phyloP scores from a whole-genome alignment of 2,797 vertebrate species.

The Sebastes iracundus region DNA sequence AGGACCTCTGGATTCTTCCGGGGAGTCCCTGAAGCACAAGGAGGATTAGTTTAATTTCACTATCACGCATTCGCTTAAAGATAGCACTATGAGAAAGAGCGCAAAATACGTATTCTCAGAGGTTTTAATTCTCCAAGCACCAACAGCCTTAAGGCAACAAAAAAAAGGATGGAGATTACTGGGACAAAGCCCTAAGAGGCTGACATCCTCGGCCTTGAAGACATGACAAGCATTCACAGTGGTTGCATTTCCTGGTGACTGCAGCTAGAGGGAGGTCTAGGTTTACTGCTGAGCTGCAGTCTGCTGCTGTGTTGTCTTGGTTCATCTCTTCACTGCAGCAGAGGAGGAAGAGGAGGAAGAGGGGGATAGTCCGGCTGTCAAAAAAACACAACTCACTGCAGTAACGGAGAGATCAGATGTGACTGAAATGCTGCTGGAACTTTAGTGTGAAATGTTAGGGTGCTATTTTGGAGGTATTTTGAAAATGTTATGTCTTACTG shows the following conservation, averaged over 20 bases:
- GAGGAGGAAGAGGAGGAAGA: not conserved
- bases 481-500: not conserved
- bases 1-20: conserved; percentile 7
- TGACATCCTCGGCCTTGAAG: not conserved
- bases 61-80: conserved; percentile 12
- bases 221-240: not conserved
- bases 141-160: not conserved
- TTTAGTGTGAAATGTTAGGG: not conserved
- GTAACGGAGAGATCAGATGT: not conserved
- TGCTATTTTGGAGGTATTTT: not conserved
- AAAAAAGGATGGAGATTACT: not conserved
- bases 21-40: conserved; percentile 4
- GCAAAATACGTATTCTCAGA: not conserved
- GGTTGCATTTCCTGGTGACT: not conserved
- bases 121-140: not conserved
- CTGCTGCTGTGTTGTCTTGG: conserved; percentile 49
- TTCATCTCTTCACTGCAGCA: conserved; percentile 23
- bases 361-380: not conserved
- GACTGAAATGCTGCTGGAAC: not conserved
- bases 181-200: not conserved
- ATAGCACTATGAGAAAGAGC: not conserved
- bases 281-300: conserved; percentile 31
- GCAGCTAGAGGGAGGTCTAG: conserved; percentile 59
- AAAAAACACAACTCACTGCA: not conserved
- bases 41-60: conserved; percentile 39